Evolutionary conservation across 2,888 invertebrate genomes (phyloP).

Genomic region (Polyommatus icarus): DNA sequence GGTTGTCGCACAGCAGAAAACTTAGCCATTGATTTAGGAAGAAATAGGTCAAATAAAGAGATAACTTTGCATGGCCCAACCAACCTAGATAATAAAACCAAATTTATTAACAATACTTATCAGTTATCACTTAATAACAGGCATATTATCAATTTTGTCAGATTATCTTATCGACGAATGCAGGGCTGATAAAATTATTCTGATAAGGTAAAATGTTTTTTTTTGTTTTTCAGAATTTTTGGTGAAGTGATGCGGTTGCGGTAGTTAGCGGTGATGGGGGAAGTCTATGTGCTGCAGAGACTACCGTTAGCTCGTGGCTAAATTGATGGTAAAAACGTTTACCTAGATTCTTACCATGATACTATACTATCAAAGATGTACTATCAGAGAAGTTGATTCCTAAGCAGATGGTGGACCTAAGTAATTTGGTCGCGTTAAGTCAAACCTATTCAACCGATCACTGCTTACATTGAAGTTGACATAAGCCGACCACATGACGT

Average conservation of each 20-base stretch:
- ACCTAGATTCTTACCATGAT: not conserved
- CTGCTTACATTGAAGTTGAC: no score
- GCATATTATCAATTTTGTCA: not conserved
- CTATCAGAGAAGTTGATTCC: no score
- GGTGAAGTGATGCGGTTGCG: not conserved
- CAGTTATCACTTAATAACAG: not conserved
- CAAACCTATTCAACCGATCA: no score
- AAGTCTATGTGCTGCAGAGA: not conserved
- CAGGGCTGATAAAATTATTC: not conserved
- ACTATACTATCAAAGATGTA: no score
- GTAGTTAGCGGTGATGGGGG: not conserved
- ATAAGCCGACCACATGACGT: no score
- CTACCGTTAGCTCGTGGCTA: not conserved
- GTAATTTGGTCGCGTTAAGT: no score
- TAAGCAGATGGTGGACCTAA: no score
- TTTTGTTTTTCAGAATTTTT: not conserved
- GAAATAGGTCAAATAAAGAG: not conserved
- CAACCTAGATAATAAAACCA: not conserved
- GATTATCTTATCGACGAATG: conserved; percentile 2
- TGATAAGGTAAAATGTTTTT: not conserved
- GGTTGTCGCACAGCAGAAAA: not conserved
- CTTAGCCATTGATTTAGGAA: conserved; percentile 1
- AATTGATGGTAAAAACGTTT: not conserved
- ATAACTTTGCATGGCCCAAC: not conserved
- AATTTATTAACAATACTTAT: not conserved